Evolutionary conservation across 30 jellyfish, hydroid and myxozoan species (phyloP).

Genomic region (Hydra vulgaris): DNA sequence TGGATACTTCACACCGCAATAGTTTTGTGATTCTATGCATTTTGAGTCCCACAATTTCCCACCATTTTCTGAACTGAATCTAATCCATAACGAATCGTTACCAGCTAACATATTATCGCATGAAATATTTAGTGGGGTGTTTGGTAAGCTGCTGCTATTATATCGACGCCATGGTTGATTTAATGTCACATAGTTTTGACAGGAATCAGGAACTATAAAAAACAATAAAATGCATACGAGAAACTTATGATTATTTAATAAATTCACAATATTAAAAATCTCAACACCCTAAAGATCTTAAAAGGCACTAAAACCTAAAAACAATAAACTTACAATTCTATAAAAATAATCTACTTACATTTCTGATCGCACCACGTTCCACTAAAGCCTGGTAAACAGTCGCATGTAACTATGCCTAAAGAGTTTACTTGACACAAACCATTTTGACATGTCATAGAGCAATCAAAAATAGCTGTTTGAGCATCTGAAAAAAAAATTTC

Average conservation of each 20-base stretch:
- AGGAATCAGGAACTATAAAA: neutral
- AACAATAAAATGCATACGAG: neutral
- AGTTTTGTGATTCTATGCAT: neutral
- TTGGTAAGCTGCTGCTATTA: neutral
- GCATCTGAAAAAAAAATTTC: neutral
- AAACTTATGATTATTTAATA: neutral
- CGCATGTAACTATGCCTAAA: neutral
- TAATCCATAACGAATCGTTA: neutral
- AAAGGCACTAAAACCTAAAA: too few species aligned
- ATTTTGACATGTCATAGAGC: neutral
- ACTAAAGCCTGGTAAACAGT: conserved; percentile 3
- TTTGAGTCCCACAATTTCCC: neutral
- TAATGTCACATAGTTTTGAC: conserved; percentile 13
- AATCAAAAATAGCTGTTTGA: neutral
- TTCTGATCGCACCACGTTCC: conserved; percentile 9
- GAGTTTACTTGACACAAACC: neutral
- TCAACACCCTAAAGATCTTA: too few species aligned
- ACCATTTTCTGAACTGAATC: conserved; percentile 16
- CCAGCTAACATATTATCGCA: neutral
- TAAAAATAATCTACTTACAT: neutral
- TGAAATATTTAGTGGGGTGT: neutral
- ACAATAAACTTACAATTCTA: too few species aligned
- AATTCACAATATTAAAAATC: too few species aligned
- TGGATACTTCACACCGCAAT: conserved; percentile 16
- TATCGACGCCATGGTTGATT: conserved; percentile 20